Base-by-base conservation (phyloP, 2,797 vertebrate genomes). In the Cichlasoma orientale region DNA sequence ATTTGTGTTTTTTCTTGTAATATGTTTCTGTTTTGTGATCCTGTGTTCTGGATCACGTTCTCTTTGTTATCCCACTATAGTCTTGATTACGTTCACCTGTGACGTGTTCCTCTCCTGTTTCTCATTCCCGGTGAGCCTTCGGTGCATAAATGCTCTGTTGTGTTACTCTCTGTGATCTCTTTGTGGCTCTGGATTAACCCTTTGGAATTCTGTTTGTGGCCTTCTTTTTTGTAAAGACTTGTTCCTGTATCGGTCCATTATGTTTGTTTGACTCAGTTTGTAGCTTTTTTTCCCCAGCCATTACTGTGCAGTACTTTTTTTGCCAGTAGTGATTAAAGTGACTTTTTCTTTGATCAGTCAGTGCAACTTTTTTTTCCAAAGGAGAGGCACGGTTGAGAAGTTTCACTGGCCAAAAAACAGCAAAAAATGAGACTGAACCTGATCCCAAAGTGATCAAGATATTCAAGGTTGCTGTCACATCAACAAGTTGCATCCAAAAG, bases 151-250 rank as follows among this genome's bases (percentile, higher is more conserved):
- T 0, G 9, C 13, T 10, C 59, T 25, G 36, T 6, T 31, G 9
- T 36, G 7, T 21, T 41, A 0, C 58, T 0, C 13, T 41, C 1
- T 25, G 54, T 1, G 2, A 6, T 47, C 44, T 18, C 5, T 4
- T 47, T 47, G 2, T 47, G 44, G 14, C 3, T 47, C 16, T 47
- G 5, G 14, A 18, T 18, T 47, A 18, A 47, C 44, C 14, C 16
- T 41, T 41, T 13, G 12, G 13, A 41, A 12, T 41, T 41, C 38
- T 41, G 38, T 41, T 41, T 41, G 4, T 41, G 38, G 12, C 3
- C 7, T 41, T 5, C 1, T 12, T 18, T 47, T 3, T 6, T 47
- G 44, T 47, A 6, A 18, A 47, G 16, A 56, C 54, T 1, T 4
- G 13, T 11, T 59, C 19, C 31, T 21, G 31, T 21, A 21, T 19